Base-by-base conservation (phyloP, 1,140 invertebrate species). In the Drosophila orena region DNA sequence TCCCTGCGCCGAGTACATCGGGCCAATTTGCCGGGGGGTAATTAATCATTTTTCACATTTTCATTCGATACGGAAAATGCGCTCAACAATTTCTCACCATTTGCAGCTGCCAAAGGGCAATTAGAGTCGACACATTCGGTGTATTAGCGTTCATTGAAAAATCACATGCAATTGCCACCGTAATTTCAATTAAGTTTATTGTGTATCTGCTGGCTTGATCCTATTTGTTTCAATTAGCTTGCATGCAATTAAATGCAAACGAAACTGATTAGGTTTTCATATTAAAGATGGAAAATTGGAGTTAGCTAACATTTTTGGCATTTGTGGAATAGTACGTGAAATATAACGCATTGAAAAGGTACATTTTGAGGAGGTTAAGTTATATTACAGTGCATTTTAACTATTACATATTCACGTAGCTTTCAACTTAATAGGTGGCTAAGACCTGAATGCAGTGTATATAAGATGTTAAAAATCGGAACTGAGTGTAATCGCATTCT, bases 21-120 rank as follows among this genome's bases (percentile, higher is more conserved):
- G 30, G 35, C 53, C 71, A 53, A 66, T 76, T 58, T 58, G 50
- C 50, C 68, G 6, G 17, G 30, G 37, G 47, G 49, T 75, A 75
- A 76, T 76, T 76, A 76, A 76, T 76, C 52, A 75, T 43, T 74
- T 74, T 64, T 55, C 50, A 42, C 58, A 74, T 73, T 54, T 73
- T 49, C 64, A 40, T 15, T 59, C 14, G 34, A 37, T 17, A 17
- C 44, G 11, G 20, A 65, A 68, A 68, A 65, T 68, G 60, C 20
- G 44, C 30, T 22, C 37, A 37, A 4, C 70, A 65, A 66, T 57
- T 58, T 76, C 44, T 42, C 35, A 66, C 71, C 46, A 76, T 58
- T 76, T 75, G 59, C 53, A 57, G 75, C 52, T 74, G 70, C 46
- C 70, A 65, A 74, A 74, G 62, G 50, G 37, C 68, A 74, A 74